Base-by-base conservation (phyloP, 1,140 invertebrate genomes). In the Papilio machaon region DNA sequence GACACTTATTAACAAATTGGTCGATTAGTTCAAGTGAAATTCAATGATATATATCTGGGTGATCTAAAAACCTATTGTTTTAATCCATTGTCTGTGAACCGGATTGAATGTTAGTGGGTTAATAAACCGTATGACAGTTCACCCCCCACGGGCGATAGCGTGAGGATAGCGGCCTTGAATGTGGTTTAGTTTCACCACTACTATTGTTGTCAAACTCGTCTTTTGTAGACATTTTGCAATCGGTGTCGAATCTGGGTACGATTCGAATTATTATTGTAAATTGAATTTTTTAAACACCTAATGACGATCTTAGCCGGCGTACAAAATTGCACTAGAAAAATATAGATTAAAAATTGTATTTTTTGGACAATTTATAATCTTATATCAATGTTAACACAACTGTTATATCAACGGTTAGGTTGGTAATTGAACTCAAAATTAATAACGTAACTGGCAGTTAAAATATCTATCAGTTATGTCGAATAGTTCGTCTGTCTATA, bases 91-190 rank as follows among this genome's bases (percentile, higher is more conserved):
- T 83, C 80, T 58, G 11, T 23, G 58, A 80, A 80, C 80, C 75
- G 83, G 84, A 80, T 77, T 47, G 64, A 85, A 85, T 85, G 84
- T 81, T 81, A 85, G 78, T 85, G 19, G 82, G 84, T 85, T 85
- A 85, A 76, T 82, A 84, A 84, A 83, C 84, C 82, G 79, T 82
- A 81, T 83, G 80, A 82, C 79, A 77, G 74, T 81, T 81, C 43
- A 81, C 79, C 64, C 67, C 47, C 74, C 19, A 52, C 79, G 52
- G 75, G 60, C 52, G 74, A 73, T 76, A 74, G 74, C 83, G 85
- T 87, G 86, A 82, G 83, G 83, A 80, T 80, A 79, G 67, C 58
- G 82, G 82, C 85, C 85, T 85, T 87, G 84, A 67, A 78, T 49
- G 23, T 52, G 67, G 81, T 49, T 70, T 76, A 30, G 80, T 47